Conservation (phyloP, 2,888 invertebrate genomes). For the Thymelicus sylvestris region DNA sequence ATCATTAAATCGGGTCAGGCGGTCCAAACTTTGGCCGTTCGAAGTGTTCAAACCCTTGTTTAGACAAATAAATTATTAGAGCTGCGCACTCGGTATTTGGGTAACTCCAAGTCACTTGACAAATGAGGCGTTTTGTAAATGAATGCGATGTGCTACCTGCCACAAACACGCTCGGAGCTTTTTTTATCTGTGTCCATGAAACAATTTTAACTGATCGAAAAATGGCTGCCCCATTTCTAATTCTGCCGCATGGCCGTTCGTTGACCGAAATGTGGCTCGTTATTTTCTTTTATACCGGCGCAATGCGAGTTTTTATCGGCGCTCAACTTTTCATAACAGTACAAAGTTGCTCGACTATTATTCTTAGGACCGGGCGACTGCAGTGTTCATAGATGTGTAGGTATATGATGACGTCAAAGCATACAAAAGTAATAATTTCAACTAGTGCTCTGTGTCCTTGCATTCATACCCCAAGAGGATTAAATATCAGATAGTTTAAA, state of each 20-base stretch:
- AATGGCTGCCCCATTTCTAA: slow-evolving; percentile 25
- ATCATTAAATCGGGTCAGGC: slow-evolving; percentile 30
- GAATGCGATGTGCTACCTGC: slow-evolving; percentile 16
- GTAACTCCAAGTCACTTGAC: slow-evolving; percentile 32
- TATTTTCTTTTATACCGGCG: slow-evolving; percentile 5
- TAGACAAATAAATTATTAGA: slow-evolving; percentile 35
- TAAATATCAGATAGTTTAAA: background rate
- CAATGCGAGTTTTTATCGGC: slow-evolving; percentile 7
- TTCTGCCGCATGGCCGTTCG: slow-evolving; percentile 7
- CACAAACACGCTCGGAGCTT: slow-evolving; percentile 9
- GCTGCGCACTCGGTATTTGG: slow-evolving; percentile 16
- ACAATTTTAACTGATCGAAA: slow-evolving; percentile 28
- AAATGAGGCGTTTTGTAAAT: slow-evolving; percentile 22
- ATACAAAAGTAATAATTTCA: slow-evolving; percentile 9
- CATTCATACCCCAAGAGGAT: background rate
- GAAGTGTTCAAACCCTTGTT: slow-evolving; percentile 10
- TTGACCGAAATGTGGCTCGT: slow-evolving; percentile 23
- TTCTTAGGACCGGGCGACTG: slow-evolving; percentile 10
- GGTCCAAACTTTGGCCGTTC: slow-evolving; percentile 18
- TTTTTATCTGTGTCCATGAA: slow-evolving; percentile 9
- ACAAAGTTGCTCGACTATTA: slow-evolving; percentile 32
- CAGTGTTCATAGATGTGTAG: background rate
- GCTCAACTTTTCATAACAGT: slow-evolving; percentile 32
- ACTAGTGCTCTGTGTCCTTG: background rate
- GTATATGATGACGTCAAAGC: slow-evolving; percentile 15